These are phyloP conservation scores for Shargacucullia verbasci DNA, from an alignment of 2,888 invertebrate genomes.

Conservation along the genomic window DNA sequence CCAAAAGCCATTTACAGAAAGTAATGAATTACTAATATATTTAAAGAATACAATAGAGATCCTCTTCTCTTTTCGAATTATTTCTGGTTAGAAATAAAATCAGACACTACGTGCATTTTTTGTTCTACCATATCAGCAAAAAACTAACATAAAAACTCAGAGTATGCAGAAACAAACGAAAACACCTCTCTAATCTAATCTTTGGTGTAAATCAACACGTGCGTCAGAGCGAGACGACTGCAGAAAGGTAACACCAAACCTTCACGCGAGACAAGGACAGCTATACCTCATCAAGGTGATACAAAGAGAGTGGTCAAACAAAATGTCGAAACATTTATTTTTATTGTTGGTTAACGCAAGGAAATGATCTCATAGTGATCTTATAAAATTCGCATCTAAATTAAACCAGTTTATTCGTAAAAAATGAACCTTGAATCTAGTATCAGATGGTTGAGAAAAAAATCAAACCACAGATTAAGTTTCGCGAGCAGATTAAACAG, in stretches of 20 bases:
- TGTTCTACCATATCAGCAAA: too few species aligned
- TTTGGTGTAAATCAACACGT: constrained; percentile 78
- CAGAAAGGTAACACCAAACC: constrained; percentile 62
- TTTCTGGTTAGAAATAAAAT: too few species aligned
- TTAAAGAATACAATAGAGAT: background rate
- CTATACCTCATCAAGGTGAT: constrained; percentile 76
- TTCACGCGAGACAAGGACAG: constrained; percentile 66
- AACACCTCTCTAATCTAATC: constrained; percentile 59
- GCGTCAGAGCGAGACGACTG: constrained; percentile 71
- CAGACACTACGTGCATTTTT: too few species aligned
- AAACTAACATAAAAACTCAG: too few species aligned
- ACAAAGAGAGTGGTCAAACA: constrained; percentile 76
- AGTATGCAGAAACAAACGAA: constrained; percentile 26
- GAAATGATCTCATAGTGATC: constrained; percentile 79
- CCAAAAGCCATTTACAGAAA: too few species aligned
- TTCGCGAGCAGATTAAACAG: constrained; percentile 8
- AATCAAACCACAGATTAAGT: constrained; percentile 10
- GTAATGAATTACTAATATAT: too few species aligned
- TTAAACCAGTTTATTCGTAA: constrained; percentile 50
- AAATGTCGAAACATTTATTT: constrained; percentile 77
- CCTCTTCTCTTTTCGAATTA: too few species aligned
- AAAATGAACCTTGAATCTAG: constrained; percentile 61
- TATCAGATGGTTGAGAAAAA: constrained; percentile 19
- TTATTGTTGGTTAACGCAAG: constrained; percentile 72
- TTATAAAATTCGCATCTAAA: constrained; percentile 61